Evolutionary conservation across 2,888 invertebrate species (phyloP), one percentile per base, ranked within the genome.

Genomic region (Troilus luridus): DNA sequence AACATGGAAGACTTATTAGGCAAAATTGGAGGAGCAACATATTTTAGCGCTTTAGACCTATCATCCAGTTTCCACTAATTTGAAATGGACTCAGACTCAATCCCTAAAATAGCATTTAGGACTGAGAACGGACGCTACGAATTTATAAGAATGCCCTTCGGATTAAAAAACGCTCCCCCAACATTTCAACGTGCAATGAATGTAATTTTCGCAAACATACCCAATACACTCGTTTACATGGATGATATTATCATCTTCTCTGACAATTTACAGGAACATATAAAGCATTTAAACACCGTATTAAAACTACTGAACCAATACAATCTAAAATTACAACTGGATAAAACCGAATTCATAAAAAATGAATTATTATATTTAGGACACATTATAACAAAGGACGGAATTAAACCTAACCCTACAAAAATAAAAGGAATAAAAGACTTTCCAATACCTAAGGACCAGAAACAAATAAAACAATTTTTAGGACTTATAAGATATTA

Each of bases 221-320:
- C 67, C 12, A 91, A 91, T 27, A 90, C 24, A 6, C 59, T 91
- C 17, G 90, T 91, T 11, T 91, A 91, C 41, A 64, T 90, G 88
- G 72, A 91, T 60, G 90, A 91, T 24, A 89, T 89, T 41, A 81
- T 91, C 6, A 58, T 91, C 5, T 91, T 77, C 64, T 91, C 89
- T 24, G 62, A 89, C 24, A 91, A 41, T 54, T 58, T 85, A 14
- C 27, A 90, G 54, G 88, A 89, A 91, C 77, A 77, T 14, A n/a
- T 90, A 27, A 64, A 90, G 58, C n/a, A 54, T 60, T 60, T 88
- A 27, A 56, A 56, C 6, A n/a, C 27, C 77, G 24, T 56, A 27
- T 21, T 89, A 62, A 12, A 89, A 41, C 77, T 59, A 81, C n/a
- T 89, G n/a, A 59, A 81, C 77, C 62, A 89, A 58, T 24, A 58